Percentiles rank a stretch among this genome's conserved stretches.
These are phyloP conservation scores for Eretmochelys imbricata DNA, from an alignment of 2,113 vertebrate genomes.

Conservation along the genomic window DNA sequence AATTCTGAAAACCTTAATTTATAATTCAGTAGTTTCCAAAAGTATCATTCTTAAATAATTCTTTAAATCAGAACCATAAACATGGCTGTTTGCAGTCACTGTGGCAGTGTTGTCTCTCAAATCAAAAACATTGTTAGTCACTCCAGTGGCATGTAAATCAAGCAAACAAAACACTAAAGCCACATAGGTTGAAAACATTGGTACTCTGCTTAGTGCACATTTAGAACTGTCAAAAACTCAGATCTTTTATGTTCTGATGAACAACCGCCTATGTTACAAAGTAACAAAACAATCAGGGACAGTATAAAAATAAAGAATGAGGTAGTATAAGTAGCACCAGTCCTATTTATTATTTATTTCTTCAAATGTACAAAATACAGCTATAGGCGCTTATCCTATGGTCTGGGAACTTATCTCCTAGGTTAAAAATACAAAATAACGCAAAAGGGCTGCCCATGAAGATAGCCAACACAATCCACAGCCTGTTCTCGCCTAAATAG, in stretches of 20 bases:
- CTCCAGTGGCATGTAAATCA: not conserved
- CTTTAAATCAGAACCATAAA: not conserved
- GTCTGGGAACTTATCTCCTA: not conserved
- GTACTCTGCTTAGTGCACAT: not conserved
- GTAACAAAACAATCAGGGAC: not conserved
- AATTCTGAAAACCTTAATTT: not conserved
- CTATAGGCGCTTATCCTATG: not conserved
- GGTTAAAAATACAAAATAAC: not conserved
- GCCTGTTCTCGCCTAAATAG: not conserved
- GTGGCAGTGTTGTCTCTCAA: not conserved
- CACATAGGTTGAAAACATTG: not conserved
- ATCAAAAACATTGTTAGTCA: not conserved
- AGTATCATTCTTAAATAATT: not conserved
- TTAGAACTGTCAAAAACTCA: not conserved
- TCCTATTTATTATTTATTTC: not conserved
- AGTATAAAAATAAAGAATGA: not conserved
- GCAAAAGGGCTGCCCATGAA: not conserved
- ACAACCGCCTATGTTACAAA: not conserved
- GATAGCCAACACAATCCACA: not conserved
- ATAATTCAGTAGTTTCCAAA: not conserved
- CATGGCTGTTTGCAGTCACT: not conserved
- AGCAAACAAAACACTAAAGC: not conserved
- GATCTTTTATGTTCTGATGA: not conserved
- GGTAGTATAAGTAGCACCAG: not conserved
- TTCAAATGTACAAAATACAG: not conserved